Conservation (phyloP, 2,797 vertebrate genomes). For the Gobionotothen gibberifrons region DNA sequence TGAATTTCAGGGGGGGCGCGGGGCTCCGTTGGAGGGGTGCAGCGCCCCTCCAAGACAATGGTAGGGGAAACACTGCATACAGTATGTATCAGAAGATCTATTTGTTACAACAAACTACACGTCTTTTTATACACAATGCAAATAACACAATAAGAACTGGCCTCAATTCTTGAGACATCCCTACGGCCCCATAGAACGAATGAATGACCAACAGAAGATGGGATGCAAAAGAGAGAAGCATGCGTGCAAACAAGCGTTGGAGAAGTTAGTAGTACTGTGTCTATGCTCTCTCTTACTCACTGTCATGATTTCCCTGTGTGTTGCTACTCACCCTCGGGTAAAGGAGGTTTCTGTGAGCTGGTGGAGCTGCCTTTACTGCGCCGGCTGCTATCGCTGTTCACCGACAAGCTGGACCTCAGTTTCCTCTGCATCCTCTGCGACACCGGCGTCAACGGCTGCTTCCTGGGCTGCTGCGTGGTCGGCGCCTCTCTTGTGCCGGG, state of each 20-base stretch:
- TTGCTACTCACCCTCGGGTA: slow-evolving; percentile 92
- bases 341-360: slow-evolving; percentile 90
- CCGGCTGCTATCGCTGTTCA: slow-evolving; percentile 92
- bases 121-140: background rate
- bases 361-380: slow-evolving; percentile 92
- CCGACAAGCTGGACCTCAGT: slow-evolving; percentile 94
- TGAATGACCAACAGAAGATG: slow-evolving; percentile 9
- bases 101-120: background rate
- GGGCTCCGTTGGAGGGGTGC: no score
- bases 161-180: background rate
- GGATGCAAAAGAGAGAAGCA: slow-evolving; percentile 25
- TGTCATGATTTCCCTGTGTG: background rate
- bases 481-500: slow-evolving; percentile 5
- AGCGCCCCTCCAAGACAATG: no score
- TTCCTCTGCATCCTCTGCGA: slow-evolving; percentile 95
- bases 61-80: no score
- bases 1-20: no score
- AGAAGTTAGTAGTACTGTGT: slow-evolving; percentile 29
- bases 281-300: background rate
- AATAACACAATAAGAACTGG: background rate
- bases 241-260: slow-evolving; percentile 20
- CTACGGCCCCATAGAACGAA: background rate
- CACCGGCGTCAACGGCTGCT: slow-evolving; percentile 86
- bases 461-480: slow-evolving; percentile 79
- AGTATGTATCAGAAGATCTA: background rate